Evolutionary conservation across 2,113 vertebrate genomes (phyloP), one percentile per base, ranked within the genome.

Genomic region (Mellivora capensis): DNA sequence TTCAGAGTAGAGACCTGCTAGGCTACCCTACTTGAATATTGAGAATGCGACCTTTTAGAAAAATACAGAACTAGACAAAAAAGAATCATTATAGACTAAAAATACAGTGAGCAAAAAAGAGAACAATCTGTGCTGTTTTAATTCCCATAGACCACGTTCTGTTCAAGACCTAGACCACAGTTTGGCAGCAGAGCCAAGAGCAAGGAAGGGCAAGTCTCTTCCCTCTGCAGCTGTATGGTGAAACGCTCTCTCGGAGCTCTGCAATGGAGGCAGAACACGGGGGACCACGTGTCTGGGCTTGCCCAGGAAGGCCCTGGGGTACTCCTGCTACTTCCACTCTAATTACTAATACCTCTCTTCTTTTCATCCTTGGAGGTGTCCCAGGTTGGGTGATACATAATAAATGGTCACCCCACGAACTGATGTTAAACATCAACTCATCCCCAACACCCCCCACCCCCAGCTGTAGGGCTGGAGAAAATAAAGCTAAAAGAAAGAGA

Each of bases 391-490:
- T 27, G 47, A 54, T 34, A 62, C 59, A 84, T 59, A 67, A 49
- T 42, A 59, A 47, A 71, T 15, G 18, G 15, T 27, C 84, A 52
- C 13, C 62, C 25, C 44, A 54, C n/a, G 71, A 80, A 90, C 14
- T 18, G 21, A 87, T 87, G 59, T 93, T 42, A 77, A 85, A 52
- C 31, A 42, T 39, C 27, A 12, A 13, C 25, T 52, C 81, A 85
- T n/a, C 29, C 47, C n/a, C 20, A 86, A 10, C 3, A 7, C 13
- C 72, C 9, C 64, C 11, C 49, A n/a, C n/a, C 13, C 74, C 13
- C 67, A 79, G 57, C 9, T 69, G 84, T 86, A 87, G 69, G 25
- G 31, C 31, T 81, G 21, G 93, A 82, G 84, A 93, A 87, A 34
- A 27, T 61, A 81, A 95, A 84, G 20, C 8, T 47, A n/a, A 59